Evolutionary conservation across 2,888 invertebrate genomes (phyloP).

Genomic region (Melieria picta): DNA sequence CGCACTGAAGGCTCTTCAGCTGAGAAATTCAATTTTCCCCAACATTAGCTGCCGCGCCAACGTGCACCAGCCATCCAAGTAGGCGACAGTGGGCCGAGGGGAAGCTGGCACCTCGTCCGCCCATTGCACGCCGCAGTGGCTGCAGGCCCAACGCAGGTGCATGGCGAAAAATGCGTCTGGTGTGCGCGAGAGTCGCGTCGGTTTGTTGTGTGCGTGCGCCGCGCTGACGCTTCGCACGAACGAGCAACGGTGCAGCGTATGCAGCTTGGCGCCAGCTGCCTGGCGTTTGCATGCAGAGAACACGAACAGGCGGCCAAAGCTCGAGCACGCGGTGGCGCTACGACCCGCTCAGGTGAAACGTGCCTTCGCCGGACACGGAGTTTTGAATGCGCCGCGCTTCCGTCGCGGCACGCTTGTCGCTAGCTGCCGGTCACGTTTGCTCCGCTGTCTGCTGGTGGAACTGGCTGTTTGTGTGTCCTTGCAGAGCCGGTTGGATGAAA

Average conservation of each 20-base stretch:
- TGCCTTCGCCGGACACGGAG: background rate
- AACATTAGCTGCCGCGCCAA: conserved; percentile 53
- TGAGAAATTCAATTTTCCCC: conserved; percentile 60
- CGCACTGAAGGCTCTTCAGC: conserved; percentile 1
- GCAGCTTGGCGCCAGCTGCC: background rate
- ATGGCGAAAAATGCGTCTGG: no score
- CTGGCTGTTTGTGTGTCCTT: no score
- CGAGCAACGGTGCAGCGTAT: background rate
- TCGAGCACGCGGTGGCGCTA: background rate
- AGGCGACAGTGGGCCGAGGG: conserved; percentile 21
- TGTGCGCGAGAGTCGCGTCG: no score
- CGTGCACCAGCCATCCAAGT: conserved; percentile 43
- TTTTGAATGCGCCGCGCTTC: background rate
- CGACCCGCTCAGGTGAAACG: background rate
- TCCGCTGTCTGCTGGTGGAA: no score
- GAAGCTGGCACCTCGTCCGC: background rate
- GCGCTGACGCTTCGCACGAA: conserved; percentile 13
- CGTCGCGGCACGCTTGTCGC: background rate
- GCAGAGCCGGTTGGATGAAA: no score
- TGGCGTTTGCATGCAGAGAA: background rate
- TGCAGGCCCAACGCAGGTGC: background rate
- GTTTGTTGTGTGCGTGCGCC: background rate
- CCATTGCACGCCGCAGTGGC: background rate
- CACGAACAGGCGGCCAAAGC: background rate
- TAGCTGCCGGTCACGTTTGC: background rate